Percentiles rank a stretch among this genome's conserved stretches.
Conservation (phyloP, 2,797 vertebrate species). For the Notoglanidium macrostoma region DNA sequence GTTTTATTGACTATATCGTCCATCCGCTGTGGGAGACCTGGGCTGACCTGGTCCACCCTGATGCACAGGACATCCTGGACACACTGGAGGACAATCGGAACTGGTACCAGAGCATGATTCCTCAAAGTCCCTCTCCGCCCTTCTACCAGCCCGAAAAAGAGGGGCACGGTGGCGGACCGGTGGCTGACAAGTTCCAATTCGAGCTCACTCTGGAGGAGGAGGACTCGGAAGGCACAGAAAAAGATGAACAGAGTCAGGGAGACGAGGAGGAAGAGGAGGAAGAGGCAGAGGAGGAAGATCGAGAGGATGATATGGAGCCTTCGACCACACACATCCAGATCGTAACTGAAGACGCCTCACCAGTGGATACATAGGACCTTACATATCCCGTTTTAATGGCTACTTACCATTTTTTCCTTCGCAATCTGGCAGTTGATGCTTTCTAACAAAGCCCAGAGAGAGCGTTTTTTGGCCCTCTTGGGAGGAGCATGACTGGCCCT, state of each 20-base stretch:
- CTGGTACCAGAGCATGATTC: conserved; percentile 99
- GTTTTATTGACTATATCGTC: conserved; percentile 98
- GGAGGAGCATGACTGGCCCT: conserved; percentile 69
- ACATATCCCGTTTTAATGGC: conserved; percentile 58
- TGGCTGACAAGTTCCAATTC: conserved; percentile 94
- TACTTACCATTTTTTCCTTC: conserved; percentile 65
- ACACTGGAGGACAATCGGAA: conserved; percentile 98
- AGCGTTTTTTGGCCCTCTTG: conserved; percentile 72
- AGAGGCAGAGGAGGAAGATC: conserved; percentile 67
- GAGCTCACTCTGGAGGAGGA: conserved; percentile 97
- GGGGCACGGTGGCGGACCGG: conserved; percentile 76
- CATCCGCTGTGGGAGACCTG: conserved; percentile 98
- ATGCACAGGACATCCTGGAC: conserved; percentile 97
- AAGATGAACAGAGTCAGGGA: conserved; percentile 77
- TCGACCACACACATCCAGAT: conserved; percentile 79
- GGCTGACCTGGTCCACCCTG: conserved; percentile 96
- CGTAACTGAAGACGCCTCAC: conserved; percentile 89
- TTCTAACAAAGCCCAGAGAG: conserved; percentile 74
- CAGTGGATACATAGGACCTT: conserved; percentile 86
- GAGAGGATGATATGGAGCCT: conserved; percentile 68
- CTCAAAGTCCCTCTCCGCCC: conserved; percentile 94
- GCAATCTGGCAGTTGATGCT: conserved; percentile 79
- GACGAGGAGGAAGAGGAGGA: conserved; percentile 64
- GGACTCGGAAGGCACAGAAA: conserved; percentile 88
- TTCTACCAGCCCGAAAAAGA: conserved; percentile 88